phyloP scores from a whole-genome alignment of 2,113 vertebrate species.

The Egretta garzetta region DNA sequence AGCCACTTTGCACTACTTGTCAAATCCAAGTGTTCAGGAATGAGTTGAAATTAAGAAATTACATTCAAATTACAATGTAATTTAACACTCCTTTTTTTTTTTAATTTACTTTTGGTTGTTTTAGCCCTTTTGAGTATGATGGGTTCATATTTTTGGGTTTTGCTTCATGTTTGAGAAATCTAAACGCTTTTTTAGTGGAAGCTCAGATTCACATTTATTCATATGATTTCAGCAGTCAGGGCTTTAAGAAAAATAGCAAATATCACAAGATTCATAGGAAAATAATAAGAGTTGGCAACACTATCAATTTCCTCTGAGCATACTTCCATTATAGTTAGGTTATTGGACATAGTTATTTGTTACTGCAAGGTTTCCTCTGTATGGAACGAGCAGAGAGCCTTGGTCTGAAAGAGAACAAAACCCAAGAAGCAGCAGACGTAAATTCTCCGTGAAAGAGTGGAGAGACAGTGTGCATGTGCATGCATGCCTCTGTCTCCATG shows the following conservation, averaged over 20 bases:
- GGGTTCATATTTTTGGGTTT: background rate
- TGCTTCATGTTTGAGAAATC: background rate
- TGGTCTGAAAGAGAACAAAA: background rate
- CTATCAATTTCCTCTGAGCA: background rate
- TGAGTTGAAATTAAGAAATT: background rate
- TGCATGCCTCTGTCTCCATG: background rate
- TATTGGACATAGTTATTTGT: conserved; percentile 16
- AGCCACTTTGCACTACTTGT: background rate
- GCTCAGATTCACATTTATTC: background rate
- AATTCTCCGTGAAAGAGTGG: conserved; percentile 2
- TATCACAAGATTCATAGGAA: conserved; percentile 14
- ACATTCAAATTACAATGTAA: background rate
- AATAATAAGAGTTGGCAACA: background rate
- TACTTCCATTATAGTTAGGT: conserved; percentile 5
- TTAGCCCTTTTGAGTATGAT: background rate
- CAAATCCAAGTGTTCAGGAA: background rate
- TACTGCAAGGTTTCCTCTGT: background rate
- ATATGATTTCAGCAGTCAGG: background rate
- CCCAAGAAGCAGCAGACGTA: background rate
- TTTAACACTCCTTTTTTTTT: background rate
- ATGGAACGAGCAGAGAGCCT: background rate
- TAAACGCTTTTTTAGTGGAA: background rate
- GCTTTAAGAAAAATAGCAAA: conserved; percentile 37
- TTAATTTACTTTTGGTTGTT: background rate
- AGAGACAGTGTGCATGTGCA: background rate